Base-by-base conservation (phyloP, 2,888 invertebrate genomes). In the Phaedon cochleariae region DNA sequence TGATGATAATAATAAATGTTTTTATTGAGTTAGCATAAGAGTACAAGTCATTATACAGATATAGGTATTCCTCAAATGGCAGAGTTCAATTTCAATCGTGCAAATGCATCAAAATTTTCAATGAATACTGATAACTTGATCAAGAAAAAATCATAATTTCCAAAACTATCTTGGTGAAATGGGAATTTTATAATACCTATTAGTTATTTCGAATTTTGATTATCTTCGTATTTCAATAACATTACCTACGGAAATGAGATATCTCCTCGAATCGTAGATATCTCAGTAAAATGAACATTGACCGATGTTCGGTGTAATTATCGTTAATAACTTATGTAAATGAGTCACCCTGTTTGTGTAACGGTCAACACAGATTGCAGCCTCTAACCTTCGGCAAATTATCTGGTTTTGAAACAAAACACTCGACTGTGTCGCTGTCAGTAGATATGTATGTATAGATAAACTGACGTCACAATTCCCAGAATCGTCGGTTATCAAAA, bases 351-450 rank as follows among this genome's bases (percentile, higher is more conserved):
- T 41, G 41, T 41, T 41, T 41, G 41, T 41, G 15, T 41, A 41
- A 41, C 41, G 41, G 41, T 41, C 41, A 41, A 41, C n/a, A 41
- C 41, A 41, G 41, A 41, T 41, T 41, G 41, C 41, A 41, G 41
- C 41, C 41, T 41, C 22, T 57, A 57, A 57, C 55, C 55, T 57
- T 57, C 41, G 37, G 18, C 26, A 29, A 57, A 29, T 45, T 46
- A 57, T 57, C 26, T 17, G 17, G 26, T 57, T 57, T 57, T 45
- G 26, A 46, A 57, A 57, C 29, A 57, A 45, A 57, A 57, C 46
- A 20, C 17, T 45, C 45, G 9, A 57, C 26, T 22, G 57, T 41
- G 22, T 53, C 55, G 55, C 21, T 45, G 7, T 18, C 26, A 34
- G 12, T n/a, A 37, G n/a, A 26, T 55, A 34, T 34, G 12, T n/a